Evolutionary conservation across 2,797 vertebrate species (phyloP).

Genomic region (Gallirallus australis): DNA sequence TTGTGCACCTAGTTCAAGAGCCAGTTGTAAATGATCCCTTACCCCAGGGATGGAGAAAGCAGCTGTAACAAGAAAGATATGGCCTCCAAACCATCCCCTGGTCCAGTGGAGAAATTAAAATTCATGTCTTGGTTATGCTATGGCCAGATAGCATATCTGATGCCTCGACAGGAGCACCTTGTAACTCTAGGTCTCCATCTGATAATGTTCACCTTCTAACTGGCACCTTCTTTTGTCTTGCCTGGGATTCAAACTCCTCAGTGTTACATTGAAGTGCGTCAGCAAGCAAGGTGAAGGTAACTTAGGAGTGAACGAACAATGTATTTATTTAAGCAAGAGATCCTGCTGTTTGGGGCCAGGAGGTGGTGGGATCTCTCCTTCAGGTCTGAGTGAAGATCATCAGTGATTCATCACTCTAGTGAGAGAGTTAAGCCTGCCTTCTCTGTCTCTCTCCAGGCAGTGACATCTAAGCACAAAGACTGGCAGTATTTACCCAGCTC

Average conservation of each 20-base stretch:
- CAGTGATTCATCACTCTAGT: neutral
- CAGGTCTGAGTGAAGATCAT: neutral
- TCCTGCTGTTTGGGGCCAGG: neutral
- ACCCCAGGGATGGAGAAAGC: neutral
- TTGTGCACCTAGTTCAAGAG: neutral
- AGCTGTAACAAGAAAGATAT: neutral
- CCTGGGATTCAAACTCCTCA: neutral
- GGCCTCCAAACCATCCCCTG: neutral
- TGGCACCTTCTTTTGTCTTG: neutral
- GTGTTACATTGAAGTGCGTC: neutral
- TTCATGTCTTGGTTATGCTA: fast-evolving
- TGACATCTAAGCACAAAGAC: neutral
- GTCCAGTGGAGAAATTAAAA: neutral
- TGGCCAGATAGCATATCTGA: neutral
- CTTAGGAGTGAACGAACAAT: neutral
- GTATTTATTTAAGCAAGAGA: neutral
- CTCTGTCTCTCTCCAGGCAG: neutral
- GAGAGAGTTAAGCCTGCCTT: neutral
- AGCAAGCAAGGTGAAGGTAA: neutral
- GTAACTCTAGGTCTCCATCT: neutral
- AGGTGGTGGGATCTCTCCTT: neutral
- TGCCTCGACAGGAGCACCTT: neutral
- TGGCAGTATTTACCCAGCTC: neutral
- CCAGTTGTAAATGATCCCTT: neutral
- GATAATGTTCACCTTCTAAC: neutral